Evolutionary conservation across 2,797 vertebrate genomes (phyloP).

Genomic region (Coccyzus lansbergi): DNA sequence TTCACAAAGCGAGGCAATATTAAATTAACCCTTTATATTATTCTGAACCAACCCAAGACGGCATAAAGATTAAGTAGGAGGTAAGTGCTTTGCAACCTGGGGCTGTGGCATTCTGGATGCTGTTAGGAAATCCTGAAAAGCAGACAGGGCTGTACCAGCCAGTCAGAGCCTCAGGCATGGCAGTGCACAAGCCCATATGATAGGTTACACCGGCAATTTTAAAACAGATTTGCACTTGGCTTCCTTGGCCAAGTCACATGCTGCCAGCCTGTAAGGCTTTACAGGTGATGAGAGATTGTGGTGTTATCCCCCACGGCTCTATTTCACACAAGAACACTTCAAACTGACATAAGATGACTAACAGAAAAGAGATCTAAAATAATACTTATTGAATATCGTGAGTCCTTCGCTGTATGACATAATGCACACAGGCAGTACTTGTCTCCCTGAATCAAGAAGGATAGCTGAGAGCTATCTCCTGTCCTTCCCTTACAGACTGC

Average conservation of each 20-base stretch:
- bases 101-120: not conserved
- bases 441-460: not conserved
- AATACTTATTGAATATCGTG: not conserved
- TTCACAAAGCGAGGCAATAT: not conserved
- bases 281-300: not conserved
- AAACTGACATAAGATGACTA: not conserved
- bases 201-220: fast-evolving
- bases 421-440: no score
- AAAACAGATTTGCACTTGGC: not conserved
- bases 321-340: not conserved
- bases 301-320: not conserved
- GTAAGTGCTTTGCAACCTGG: not conserved
- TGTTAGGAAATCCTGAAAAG: not conserved
- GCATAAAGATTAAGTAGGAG: not conserved
- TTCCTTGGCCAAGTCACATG: fast-evolving
- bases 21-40: not conserved
- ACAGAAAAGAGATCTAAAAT: not conserved
- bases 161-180: not conserved
- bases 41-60: fast-evolving
- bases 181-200: not conserved
- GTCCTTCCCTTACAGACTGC: not conserved
- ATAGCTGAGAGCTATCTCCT: not conserved
- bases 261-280: not conserved
- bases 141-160: fast-evolving
- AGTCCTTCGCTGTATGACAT: not conserved